Conservation (phyloP, 2,113 vertebrate species). For the Thamnophis sirtalis region DNA sequence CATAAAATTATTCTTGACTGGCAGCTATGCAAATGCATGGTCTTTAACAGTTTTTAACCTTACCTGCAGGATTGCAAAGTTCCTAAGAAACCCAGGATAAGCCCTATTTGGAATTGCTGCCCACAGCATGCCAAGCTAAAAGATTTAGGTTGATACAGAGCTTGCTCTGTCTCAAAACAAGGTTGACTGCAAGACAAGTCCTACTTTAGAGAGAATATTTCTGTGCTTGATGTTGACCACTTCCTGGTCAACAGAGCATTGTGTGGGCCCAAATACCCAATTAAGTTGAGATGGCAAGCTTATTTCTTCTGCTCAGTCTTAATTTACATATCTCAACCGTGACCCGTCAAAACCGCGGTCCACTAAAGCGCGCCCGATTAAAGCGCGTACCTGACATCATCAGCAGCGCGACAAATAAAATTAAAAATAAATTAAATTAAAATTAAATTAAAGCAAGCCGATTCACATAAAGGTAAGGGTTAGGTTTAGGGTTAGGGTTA, state of each 20-base stretch:
- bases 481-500: no score
- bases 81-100: neutral
- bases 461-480: no score
- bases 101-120: neutral
- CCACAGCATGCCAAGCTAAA: neutral
- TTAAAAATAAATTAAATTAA: no score
- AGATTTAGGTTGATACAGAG: neutral
- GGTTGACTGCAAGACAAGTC: neutral
- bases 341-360: no score
- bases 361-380: no score
- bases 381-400: no score
- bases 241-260: neutral
- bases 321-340: neutral
- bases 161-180: neutral
- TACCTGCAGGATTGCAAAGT: neutral
- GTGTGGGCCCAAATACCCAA: conserved; percentile 4
- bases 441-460: no score
- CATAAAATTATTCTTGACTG: neutral
- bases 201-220: neutral
- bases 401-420: no score
- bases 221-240: neutral
- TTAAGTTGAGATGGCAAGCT: neutral
- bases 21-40: neutral
- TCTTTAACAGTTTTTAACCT: neutral
- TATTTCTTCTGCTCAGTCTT: conserved; percentile 18